Percentiles rank a stretch among this genome's conserved stretches.
Evolutionary conservation across 2,797 vertebrate species (phyloP).

Genomic region (Crocodylus rhombifer): DNA sequence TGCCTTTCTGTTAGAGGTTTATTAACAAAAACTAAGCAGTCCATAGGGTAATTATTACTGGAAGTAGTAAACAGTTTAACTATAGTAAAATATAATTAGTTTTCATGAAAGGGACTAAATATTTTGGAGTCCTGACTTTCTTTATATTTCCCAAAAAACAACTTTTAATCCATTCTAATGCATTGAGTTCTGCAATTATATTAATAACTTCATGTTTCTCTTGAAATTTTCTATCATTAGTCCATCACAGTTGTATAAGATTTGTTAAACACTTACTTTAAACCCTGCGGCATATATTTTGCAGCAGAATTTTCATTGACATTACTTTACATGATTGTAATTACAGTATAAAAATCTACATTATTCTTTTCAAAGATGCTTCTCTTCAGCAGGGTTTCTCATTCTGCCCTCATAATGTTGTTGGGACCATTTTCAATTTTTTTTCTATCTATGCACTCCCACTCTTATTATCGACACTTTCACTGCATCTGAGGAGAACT

Average conservation of each 20-base stretch:
- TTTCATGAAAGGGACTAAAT: neutral
- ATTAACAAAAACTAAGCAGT: neutral
- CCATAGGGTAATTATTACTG: neutral
- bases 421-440: neutral
- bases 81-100: neutral
- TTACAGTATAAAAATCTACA: neutral
- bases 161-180: neutral
- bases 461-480: neutral
- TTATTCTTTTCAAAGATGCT: neutral
- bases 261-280: neutral
- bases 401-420: neutral
- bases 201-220: no score
- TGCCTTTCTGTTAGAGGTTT: neutral
- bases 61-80: neutral
- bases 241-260: neutral
- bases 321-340: neutral
- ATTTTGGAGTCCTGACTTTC: neutral
- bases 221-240: no score
- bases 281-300: neutral
- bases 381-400: neutral
- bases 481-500: neutral
- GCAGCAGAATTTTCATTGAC: neutral
- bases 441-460: neutral
- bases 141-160: neutral
- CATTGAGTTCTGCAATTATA: neutral